A percentile compares a stretch with the other conserved stretches of the same genome.
Conservation (phyloP, 2,888 invertebrate genomes). For the Cybosia mesomella region DNA sequence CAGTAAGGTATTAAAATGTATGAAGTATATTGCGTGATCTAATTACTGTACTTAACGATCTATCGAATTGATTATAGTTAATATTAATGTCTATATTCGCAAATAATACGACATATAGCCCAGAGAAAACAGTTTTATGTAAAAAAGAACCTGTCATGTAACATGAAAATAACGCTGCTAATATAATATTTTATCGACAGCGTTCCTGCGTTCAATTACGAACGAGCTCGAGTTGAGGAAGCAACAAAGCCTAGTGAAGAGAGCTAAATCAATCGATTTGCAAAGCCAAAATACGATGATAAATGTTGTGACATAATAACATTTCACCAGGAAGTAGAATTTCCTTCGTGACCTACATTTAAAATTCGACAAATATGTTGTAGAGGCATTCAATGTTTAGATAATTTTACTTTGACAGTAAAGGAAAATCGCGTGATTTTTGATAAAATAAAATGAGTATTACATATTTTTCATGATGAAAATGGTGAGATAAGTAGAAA, state of each 20-base stretch:
- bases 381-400: background rate
- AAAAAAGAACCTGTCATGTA: conserved; percentile 33
- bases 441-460: background rate
- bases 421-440: conserved; percentile 24
- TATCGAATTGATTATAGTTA: background rate
- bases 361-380: background rate
- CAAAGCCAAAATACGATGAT: conserved; percentile 4
- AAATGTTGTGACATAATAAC: conserved; percentile 4
- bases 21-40: background rate
- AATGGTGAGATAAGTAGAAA: background rate
- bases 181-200: conserved; percentile 1
- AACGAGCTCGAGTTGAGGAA: conserved; percentile 4
- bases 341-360: no score
- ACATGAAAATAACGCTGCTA: conserved; percentile 17
- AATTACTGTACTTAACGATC: background rate
- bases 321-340: background rate
- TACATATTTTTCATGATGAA: background rate
- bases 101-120: background rate
- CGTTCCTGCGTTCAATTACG: conserved; percentile 1
- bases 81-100: background rate
- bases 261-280: conserved; percentile 4
- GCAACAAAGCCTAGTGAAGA: conserved; percentile 4
- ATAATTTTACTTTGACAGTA: conserved; percentile 3
- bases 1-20: background rate
- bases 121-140: background rate